phyloP scores from a whole-genome alignment of 53 echinoderm and acorn worm species.

The Arbacia lixula region DNA sequence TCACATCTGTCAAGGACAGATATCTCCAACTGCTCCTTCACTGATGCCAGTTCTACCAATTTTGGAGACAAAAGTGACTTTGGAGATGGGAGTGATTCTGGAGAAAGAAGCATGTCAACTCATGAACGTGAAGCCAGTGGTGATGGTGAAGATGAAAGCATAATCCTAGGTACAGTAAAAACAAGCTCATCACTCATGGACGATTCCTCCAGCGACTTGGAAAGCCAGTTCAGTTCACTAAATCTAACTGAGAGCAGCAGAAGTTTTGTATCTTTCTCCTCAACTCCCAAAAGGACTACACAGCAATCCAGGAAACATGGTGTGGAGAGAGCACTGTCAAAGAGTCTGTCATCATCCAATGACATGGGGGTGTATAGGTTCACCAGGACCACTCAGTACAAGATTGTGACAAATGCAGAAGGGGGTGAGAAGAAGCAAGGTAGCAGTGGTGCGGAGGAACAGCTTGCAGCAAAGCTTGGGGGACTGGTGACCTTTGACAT shows the following conservation, averaged over 20 bases:
- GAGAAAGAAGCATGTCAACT: neutral
- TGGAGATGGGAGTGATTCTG: no score
- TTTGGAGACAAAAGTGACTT: no score
- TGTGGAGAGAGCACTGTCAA: conserved; percentile 11
- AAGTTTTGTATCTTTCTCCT: neutral
- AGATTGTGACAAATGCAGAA: conserved; percentile 25
- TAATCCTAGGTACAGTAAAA: neutral
- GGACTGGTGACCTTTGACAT: conserved; percentile 73
- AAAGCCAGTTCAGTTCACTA: conserved; percentile 18
- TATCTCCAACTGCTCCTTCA: conserved; percentile 25
- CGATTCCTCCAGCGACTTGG: conserved; percentile 26
- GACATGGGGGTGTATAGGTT: conserved; percentile 49
- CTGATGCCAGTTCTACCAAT: neutral
- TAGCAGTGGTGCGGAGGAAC: neutral
- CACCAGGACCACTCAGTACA: conserved; percentile 44
- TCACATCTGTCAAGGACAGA: conserved; percentile 18
- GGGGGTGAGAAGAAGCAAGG: conserved; percentile 20
- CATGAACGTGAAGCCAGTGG: no score
- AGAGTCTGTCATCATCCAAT: neutral
- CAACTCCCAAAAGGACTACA: conserved; percentile 53
- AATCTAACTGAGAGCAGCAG: conserved; percentile 22
- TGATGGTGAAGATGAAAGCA: neutral
- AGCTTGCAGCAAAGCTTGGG: conserved; percentile 19
- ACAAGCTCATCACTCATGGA: neutral
- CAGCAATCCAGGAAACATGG: neutral